phyloP scores from a whole-genome alignment of 1,140 invertebrate genomes.

The Berghia stephanieae region DNA sequence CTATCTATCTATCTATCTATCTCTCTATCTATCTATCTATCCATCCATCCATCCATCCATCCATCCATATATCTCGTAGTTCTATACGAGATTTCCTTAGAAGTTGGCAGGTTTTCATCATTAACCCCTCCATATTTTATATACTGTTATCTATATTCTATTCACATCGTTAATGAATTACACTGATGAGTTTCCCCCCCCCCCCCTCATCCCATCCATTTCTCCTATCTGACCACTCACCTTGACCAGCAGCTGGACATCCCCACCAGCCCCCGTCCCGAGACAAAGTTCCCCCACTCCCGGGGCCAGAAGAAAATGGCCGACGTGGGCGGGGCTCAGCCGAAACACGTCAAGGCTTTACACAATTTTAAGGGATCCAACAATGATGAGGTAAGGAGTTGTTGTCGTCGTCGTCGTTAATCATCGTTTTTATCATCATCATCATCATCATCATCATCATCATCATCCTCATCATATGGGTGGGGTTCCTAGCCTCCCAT shows the following conservation, averaged over 20 bases:
- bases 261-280: conserved; percentile 14
- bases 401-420: no score
- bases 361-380: conserved; percentile 94
- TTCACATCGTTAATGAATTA: conserved; percentile 22
- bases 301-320: conserved; percentile 47
- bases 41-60: no score
- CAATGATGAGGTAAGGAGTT: conserved; percentile 85
- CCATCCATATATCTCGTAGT: no score
- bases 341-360: conserved; percentile 79
- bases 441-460: no score
- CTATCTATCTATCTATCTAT: no score
- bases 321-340: conserved; percentile 44
- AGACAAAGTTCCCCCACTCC: conserved; percentile 35
- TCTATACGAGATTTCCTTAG: no score
- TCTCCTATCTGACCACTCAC: neutral
- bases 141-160: conserved; percentile 32
- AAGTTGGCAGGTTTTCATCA: no score
- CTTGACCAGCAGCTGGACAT: conserved; percentile 42
- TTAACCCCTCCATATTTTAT: no score
- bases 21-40: no score
- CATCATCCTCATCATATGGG: no score
- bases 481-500: no score
- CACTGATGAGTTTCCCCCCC: conserved; percentile 26
- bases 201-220: neutral
- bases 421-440: no score